Percentiles rank a stretch among this genome's conserved stretches.
Evolutionary conservation across 2,113 vertebrate species (phyloP).

Genomic region (Bagarius yarrelli): DNA sequence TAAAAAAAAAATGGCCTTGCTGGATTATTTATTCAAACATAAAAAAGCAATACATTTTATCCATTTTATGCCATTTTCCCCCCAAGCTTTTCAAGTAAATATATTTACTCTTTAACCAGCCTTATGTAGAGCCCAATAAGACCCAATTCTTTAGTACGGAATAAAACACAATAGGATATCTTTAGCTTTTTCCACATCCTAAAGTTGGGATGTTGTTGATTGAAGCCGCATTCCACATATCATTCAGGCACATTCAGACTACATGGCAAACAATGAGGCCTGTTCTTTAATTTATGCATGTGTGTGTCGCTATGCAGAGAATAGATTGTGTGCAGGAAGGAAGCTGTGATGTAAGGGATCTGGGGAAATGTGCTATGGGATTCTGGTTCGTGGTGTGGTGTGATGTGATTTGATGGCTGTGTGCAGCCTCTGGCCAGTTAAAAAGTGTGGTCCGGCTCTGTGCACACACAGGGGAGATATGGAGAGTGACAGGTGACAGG

Average conservation of each 20-base stretch:
- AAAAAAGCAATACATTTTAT: neutral
- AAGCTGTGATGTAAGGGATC: constrained; percentile 52
- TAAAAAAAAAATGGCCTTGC: constrained; percentile 14
- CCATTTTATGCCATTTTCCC: neutral
- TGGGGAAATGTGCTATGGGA: constrained; percentile 55
- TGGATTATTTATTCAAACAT: constrained; percentile 1
- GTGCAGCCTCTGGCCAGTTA: constrained; percentile 59
- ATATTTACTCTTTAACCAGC: neutral
- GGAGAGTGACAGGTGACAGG: constrained; percentile 66
- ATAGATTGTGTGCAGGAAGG: constrained; percentile 32
- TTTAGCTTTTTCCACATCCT: neutral
- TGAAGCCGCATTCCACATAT: neutral
- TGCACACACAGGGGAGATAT: constrained; percentile 51
- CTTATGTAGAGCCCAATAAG: neutral
- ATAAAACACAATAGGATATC: neutral
- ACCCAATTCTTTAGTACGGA: neutral
- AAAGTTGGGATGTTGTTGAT: neutral
- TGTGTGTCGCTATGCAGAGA: constrained; percentile 20
- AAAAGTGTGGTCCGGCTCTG: constrained; percentile 55
- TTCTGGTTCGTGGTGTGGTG: constrained; percentile 56
- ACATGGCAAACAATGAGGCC: neutral
- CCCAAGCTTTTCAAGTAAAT: neutral
- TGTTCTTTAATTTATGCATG: neutral
- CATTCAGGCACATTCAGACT: neutral
- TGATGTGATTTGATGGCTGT: constrained; percentile 25